These are phyloP conservation scores for Saimiri boliviensis DNA, from an alignment of 2,113 vertebrate species.

Conservation along the genomic window DNA sequence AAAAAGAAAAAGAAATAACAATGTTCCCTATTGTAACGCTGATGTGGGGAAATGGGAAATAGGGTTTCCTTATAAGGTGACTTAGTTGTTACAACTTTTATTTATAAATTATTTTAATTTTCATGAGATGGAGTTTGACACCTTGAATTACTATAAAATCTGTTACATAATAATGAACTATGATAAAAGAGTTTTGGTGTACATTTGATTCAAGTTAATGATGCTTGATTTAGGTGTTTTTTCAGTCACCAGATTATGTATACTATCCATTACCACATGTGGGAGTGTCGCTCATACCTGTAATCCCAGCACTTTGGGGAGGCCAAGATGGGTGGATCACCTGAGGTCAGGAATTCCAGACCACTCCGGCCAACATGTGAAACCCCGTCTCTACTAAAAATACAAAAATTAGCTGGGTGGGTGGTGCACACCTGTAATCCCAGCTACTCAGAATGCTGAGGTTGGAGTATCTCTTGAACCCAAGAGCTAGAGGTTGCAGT, in stretches of 20 bases:
- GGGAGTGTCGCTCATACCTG: too few species aligned
- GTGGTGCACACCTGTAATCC: too few species aligned
- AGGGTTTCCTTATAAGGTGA: background rate
- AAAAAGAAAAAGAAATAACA: slow-evolving; percentile 19
- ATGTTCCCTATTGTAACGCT: background rate
- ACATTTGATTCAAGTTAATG: slow-evolving; percentile 21
- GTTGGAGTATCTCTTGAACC: too few species aligned
- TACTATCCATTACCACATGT: background rate
- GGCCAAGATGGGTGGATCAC: too few species aligned
- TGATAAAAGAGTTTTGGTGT: background rate
- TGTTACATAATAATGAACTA: slow-evolving; percentile 1
- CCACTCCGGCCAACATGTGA: too few species aligned
- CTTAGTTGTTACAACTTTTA: background rate
- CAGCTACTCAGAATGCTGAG: too few species aligned
- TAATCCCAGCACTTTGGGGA: too few species aligned
- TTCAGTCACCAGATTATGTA: background rate
- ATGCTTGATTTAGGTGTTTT: slow-evolving; percentile 4
- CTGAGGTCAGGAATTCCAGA: too few species aligned
- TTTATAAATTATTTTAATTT: slow-evolving; percentile 20
- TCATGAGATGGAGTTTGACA: background rate
- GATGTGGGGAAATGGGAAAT: background rate
- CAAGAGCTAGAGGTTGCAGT: too few species aligned
- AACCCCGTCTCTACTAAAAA: too few species aligned
- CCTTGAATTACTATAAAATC: background rate
- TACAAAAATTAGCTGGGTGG: too few species aligned